Percentiles rank a stretch among this genome's conserved stretches.
These are phyloP conservation scores for Gastrophysa polygoni DNA, from an alignment of 2,888 invertebrate species.

Conservation along the genomic window DNA sequence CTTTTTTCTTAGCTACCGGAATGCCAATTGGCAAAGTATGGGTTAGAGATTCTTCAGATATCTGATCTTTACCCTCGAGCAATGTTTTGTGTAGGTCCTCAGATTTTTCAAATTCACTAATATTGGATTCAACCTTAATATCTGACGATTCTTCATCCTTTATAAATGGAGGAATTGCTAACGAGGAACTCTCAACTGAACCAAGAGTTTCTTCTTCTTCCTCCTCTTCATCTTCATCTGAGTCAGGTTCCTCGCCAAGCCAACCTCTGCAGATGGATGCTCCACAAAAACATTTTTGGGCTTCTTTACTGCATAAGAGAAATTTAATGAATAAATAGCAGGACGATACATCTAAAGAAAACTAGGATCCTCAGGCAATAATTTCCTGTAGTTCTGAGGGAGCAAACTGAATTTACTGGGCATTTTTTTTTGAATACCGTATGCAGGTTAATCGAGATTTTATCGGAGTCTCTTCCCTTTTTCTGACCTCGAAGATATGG, in stretches of 20 bases:
- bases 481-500: no score
- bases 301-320: conserved; percentile 74
- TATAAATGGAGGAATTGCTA: conserved; percentile 3
- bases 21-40: conserved; percentile 31
- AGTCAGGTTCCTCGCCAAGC: conserved; percentile 88
- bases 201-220: conserved; percentile 46
- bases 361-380: no score
- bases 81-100: conserved; percentile 58
- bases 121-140: conserved; percentile 26
- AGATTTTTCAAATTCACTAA: conserved; percentile 11
- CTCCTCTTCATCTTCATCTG: conserved; percentile 61
- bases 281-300: conserved; percentile 95
- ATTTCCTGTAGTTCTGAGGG: no score
- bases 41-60: conserved; percentile 25
- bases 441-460: no score
- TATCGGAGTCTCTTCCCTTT: no score
- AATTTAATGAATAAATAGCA: conserved; percentile 12
- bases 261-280: conserved; percentile 89
- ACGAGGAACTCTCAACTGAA: conserved; percentile 9
- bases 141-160: conserved; percentile 13
- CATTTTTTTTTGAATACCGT: no score
- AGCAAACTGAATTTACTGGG: no score
- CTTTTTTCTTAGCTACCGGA: conserved; percentile 37
- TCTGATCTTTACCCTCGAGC: conserved; percentile 21
- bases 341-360: neutral